Base-by-base conservation (phyloP, 2,797 vertebrate species). In the Coracias cyanogaster region DNA sequence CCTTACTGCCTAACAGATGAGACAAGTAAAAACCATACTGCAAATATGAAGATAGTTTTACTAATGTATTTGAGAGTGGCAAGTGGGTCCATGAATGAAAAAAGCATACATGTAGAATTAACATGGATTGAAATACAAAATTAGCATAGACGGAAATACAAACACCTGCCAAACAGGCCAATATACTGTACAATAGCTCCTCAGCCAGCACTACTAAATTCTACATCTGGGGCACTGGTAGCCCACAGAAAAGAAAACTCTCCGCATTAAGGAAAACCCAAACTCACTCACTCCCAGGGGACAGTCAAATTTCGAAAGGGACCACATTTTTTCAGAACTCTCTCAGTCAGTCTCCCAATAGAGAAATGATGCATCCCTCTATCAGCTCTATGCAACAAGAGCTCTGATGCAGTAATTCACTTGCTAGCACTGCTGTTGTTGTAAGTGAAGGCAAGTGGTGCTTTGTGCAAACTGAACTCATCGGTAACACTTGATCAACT, bases 401-500 rank as follows among this genome's bases (percentile, higher is more conserved):
- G 33, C 43, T 76, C 35, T 60, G 55, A 41, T 43, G 31, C 12
- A 48, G n/a, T 24, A 70, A 76, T 49, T 70, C 43, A 49, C 54
- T 62, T 85, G 48, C 87, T 69, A 82, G 37, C 84, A 37, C 64
- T 65, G 65, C 77, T 82, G 80, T 16, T 93, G 77, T 85, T 93
- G 66, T 71, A 76, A 58, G 54, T 5, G 35, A 79, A 90, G 82
- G 83, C 89, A 90, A 96, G 81, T 48, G 91, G 89, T 93, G 94
- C 66, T 81, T 51, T 8, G 71, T 61, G 71, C 78, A 91, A 93
- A 94, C 26, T 94, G 89, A 82, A 79, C 83, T 95, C 49, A 95
- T 92, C 3, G 3, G 89, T 79, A 94, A 94, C 93, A 95, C 93
- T 95, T 87, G 74, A 95, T 94, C 89, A 96, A 95, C 81, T 84